These are phyloP conservation scores for Stratiomys singularior DNA, from an alignment of 2,888 invertebrate species.

Conservation along the genomic window DNA sequence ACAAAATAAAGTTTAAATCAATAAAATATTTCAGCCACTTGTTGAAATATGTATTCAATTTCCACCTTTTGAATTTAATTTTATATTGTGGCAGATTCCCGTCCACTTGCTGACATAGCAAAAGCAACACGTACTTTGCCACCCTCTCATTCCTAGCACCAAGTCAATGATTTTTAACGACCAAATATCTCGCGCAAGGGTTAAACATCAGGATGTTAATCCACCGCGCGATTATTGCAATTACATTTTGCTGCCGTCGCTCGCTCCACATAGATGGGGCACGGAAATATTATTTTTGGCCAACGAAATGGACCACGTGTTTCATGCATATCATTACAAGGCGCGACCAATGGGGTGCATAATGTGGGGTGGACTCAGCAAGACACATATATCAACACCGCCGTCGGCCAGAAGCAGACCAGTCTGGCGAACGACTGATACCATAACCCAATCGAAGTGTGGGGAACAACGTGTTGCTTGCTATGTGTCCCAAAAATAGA, in stretches of 20 bases:
- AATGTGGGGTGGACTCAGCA: not conserved
- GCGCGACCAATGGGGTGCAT: not conserved
- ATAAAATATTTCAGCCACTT: too few species aligned
- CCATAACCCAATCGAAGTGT: conserved; percentile 30
- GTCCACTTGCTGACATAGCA: too few species aligned
- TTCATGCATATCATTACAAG: not conserved
- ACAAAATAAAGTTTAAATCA: too few species aligned
- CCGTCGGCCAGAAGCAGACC: conserved; percentile 23
- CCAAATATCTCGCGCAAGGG: not conserved
- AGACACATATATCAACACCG: not conserved
- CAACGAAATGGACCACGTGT: conserved; percentile 21
- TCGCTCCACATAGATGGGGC: conserved; percentile 1
- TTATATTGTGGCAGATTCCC: too few species aligned
- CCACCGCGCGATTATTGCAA: not conserved
- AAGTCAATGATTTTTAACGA: too few species aligned
- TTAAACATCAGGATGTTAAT: conserved; percentile 16
- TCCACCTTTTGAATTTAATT: too few species aligned
- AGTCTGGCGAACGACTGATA: conserved; percentile 32
- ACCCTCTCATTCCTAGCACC: too few species aligned
- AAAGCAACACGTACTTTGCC: too few species aligned
- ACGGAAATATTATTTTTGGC: conserved; percentile 35
- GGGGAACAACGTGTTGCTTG: conserved; percentile 46
- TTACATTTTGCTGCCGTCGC: conserved; percentile 4
- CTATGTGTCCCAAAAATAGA: conserved; percentile 42
- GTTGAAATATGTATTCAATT: too few species aligned